These are phyloP conservation scores for Drosophila nigrodunni DNA, from an alignment of 1,140 invertebrate genomes.

Conservation along the genomic window DNA sequence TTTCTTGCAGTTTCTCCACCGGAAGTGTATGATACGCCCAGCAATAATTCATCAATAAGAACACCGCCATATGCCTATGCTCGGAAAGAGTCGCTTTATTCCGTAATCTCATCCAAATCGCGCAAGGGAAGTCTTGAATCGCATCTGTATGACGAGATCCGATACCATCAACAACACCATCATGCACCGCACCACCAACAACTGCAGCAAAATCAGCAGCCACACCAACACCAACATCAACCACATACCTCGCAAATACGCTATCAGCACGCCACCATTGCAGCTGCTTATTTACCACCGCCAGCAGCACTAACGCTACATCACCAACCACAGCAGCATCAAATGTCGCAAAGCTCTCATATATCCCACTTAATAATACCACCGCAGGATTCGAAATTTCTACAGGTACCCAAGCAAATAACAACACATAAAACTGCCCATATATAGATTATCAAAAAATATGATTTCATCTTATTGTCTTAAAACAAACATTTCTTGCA, in stretches of 20 bases:
- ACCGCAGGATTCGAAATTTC: slow-evolving; percentile 75
- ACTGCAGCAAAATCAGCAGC: slow-evolving; percentile 38
- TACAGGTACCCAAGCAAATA: slow-evolving; percentile 72
- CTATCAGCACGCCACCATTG: slow-evolving; percentile 61
- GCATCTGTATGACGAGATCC: slow-evolving; percentile 81
- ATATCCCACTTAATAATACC: slow-evolving; percentile 75
- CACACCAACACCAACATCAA: slow-evolving; percentile 28
- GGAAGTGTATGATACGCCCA: slow-evolving; percentile 80
- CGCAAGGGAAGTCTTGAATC: slow-evolving; percentile 80
- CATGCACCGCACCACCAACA: slow-evolving; percentile 32
- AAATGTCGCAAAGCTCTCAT: slow-evolving; percentile 44
- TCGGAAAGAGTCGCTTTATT: slow-evolving; percentile 80
- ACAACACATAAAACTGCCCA: slow-evolving; percentile 70
- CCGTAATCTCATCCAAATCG: slow-evolving; percentile 73
- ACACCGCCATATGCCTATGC: slow-evolving; percentile 76
- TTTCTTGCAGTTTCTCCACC: slow-evolving; percentile 52
- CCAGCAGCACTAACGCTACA: slow-evolving; percentile 9
- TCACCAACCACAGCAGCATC: slow-evolving; percentile 34
- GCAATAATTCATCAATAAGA: slow-evolving; percentile 76
- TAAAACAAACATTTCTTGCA: background rate
- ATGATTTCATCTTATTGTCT: too few relatives aligned
- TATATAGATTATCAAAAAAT: slow-evolving; percentile 40
- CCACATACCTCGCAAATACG: slow-evolving; percentile 27
- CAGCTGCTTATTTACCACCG: slow-evolving; percentile 59
- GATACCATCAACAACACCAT: slow-evolving; percentile 75